Evolutionary conservation across 2,113 vertebrate species (phyloP).

Genomic region (Rostratula benghalensis): DNA sequence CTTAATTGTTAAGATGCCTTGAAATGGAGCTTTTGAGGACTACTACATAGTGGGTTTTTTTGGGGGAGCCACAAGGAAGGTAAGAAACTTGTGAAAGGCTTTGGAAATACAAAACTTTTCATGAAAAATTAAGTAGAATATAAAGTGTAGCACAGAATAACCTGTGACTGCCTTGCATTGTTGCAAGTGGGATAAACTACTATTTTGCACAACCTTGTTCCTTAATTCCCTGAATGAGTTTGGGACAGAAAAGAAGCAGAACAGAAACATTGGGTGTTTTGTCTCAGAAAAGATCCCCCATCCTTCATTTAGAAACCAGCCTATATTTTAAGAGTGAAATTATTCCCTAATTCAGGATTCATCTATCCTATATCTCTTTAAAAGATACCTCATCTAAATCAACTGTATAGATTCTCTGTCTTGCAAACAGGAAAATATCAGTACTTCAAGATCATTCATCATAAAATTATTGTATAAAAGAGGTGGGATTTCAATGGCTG

Average conservation of each 20-base stretch:
- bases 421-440: not conserved
- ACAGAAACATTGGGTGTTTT: not conserved
- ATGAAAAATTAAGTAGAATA: constrained; percentile 25
- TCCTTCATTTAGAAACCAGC: not conserved
- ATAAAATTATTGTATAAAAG: not conserved
- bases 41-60: constrained; percentile 21
- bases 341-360: not conserved
- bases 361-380: not conserved
- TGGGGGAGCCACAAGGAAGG: not conserved
- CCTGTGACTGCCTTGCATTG: not conserved
- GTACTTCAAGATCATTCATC: not conserved
- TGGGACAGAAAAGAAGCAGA: not conserved
- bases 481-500: not conserved
- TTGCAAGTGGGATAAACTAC: not conserved
- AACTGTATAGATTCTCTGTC: not conserved
- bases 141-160: not conserved
- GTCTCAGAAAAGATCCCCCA: not conserved
- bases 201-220: not conserved
- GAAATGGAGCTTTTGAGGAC: constrained; percentile 67
- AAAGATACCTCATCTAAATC: not conserved
- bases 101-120: constrained; percentile 25
- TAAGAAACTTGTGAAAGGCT: constrained; percentile 41
- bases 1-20: constrained; percentile 69
- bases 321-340: not conserved
- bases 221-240: not conserved